Evolutionary conservation across 1,140 invertebrate genomes (phyloP), one percentile per base, ranked within the genome.

Genomic region (Drosophila elegans): DNA sequence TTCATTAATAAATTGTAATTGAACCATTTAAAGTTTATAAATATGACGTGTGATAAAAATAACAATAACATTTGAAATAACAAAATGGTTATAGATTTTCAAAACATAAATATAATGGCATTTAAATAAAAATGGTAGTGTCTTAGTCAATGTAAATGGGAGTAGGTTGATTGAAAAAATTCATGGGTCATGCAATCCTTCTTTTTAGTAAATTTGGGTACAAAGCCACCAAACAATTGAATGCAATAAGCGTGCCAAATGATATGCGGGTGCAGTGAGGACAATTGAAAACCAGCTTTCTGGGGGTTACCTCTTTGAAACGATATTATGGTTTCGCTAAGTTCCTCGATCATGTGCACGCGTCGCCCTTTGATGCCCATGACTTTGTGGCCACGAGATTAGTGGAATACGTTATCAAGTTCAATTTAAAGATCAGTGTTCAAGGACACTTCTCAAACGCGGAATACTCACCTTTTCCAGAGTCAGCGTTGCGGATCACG

Each of bases 301-400:
- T 46, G 45, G 27, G 55, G 59, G 94, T 96, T 96, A 98, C 97
- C 98, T 98, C 97, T 95, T 95, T 99, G 98, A 95, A 99, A 98
- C 92, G 97, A 98, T 94, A 99, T 98, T 93, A 98, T 97, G 89
- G 97, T 98, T 94, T 98, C 97, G 94, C 97, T 98, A 93, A 98
- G 95, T 94, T 98, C 97, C 95, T 99, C 98, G 93, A 99, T 98
- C 96, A 98, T 97, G 94, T 98, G 97, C 93, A 98, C 97, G 92
- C 98, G 95, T 91, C 97, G 95, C 92, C 98, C 98, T 94, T 98
- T 98, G 95, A 99, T 98, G 94, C 98, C 98, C 98, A 99, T 99
- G 94, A 99, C 97, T 98, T 21, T 21, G 29, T 52, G 25, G 60
- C 29, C 36, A 41, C n/a, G 29, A 42, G 11, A 27, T 38, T 46